A percentile compares a stretch with the other conserved stretches of the same genome.
Evolutionary conservation across 64 coral and sea anemone genomes (phyloP).

Genomic region (Montipora capricornis): DNA sequence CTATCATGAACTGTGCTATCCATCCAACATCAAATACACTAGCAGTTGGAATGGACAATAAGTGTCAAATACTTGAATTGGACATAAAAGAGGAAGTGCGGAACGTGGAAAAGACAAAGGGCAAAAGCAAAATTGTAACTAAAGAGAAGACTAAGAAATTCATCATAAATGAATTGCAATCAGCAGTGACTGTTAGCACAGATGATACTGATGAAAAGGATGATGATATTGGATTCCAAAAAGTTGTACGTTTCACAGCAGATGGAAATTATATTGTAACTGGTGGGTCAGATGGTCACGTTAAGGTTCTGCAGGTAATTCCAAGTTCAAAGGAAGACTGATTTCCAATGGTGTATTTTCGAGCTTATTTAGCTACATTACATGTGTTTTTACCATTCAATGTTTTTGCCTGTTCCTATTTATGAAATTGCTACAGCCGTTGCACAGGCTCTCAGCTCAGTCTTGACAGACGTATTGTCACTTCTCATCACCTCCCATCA

Average conservation of each 20-base stretch:
- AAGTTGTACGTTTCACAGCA: slow-evolving; percentile 92
- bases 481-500: too few species aligned
- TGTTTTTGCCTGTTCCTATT: too few species aligned
- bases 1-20: slow-evolving; percentile 97
- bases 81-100: slow-evolving; percentile 80
- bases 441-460: too few species aligned
- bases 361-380: too few species aligned
- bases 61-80: slow-evolving; percentile 91
- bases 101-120: slow-evolving; percentile 57
- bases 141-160: slow-evolving; percentile 74
- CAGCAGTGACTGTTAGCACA: slow-evolving; percentile 61
- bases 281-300: slow-evolving; percentile 96
- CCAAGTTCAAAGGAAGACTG: too few species aligned
- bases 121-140: slow-evolving; percentile 61
- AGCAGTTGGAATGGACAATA: slow-evolving; percentile 97
- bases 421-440: too few species aligned
- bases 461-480: too few species aligned
- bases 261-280: slow-evolving; percentile 92
- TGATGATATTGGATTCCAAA: slow-evolving; percentile 94
- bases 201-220: slow-evolving; percentile 68
- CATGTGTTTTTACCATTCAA: too few species aligned
- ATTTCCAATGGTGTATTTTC: too few species aligned
- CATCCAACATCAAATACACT: slow-evolving; percentile 79
- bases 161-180: slow-evolving; percentile 35
- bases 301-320: slow-evolving; percentile 87